Conservation (phyloP, 2,888 invertebrate species). For the Plebejus argus region DNA sequence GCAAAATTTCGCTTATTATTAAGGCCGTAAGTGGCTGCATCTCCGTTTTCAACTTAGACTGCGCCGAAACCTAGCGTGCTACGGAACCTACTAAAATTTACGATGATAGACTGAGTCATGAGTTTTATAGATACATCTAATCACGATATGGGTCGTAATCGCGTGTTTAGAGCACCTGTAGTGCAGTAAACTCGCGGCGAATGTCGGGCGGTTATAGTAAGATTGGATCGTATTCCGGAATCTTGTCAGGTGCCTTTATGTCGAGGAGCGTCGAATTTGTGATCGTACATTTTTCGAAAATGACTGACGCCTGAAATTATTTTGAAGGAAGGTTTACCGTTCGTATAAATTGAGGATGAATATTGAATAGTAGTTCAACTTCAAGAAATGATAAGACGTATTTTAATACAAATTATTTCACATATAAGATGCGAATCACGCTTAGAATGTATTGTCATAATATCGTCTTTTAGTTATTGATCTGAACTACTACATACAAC, state of each 20-base stretch:
- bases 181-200: constrained; percentile 12
- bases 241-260: constrained; percentile 1
- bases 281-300: not conserved
- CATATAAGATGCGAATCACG: too few species aligned
- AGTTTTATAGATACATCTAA: constrained; percentile 27
- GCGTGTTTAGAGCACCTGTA: not conserved
- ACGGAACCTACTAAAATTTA: constrained; percentile 17
- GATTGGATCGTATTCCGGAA: not conserved
- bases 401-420: not conserved
- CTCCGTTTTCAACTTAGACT: not conserved
- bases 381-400: not conserved
- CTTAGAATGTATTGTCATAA: too few species aligned
- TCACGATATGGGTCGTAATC: constrained; percentile 24
- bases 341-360: not conserved
- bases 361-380: not conserved
- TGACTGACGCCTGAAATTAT: not conserved
- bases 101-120: constrained; percentile 25
- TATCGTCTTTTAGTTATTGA: too few species aligned
- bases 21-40: not conserved
- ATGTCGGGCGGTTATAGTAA: constrained; percentile 27
- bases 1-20: too few species aligned
- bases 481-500: too few species aligned
- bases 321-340: not conserved
- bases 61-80: constrained; percentile 8
- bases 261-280: not conserved